phyloP scores from a whole-genome alignment of 2,888 invertebrate species.

The Opisthograptis luteolata region DNA sequence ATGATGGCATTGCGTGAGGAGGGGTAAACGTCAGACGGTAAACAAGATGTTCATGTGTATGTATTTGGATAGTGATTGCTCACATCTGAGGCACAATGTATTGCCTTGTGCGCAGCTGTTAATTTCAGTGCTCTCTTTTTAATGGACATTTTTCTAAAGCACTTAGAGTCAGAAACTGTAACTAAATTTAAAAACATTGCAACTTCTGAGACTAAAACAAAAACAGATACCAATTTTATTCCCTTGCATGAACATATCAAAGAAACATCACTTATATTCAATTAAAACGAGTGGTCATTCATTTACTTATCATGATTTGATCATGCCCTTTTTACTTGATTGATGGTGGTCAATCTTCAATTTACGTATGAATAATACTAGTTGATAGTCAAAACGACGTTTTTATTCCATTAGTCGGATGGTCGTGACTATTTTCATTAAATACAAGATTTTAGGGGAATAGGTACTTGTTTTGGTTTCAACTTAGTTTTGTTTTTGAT shows the following conservation, averaged over 20 bases:
- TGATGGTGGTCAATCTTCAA: constrained; percentile 70
- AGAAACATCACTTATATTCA: constrained; percentile 65
- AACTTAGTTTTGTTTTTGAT: constrained; percentile 1
- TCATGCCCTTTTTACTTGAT: constrained; percentile 78
- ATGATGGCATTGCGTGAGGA: constrained; percentile 76
- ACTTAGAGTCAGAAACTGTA: too few relatives aligned
- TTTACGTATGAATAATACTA: constrained; percentile 69
- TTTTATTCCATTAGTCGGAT: constrained; percentile 61
- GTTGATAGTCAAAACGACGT: constrained; percentile 53
- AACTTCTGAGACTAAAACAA: too few relatives aligned
- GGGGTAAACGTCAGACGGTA: constrained; percentile 64
- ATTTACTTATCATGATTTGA: constrained; percentile 80
- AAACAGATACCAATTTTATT: background rate
- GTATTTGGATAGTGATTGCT: constrained; percentile 24
- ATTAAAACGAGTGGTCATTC: constrained; percentile 77
- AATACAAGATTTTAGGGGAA: constrained; percentile 16
- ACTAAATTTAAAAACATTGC: too few relatives aligned
- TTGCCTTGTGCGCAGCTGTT: background rate
- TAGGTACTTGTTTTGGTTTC: constrained; percentile 10
- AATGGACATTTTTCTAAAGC: too few relatives aligned
- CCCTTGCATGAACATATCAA: constrained; percentile 4
- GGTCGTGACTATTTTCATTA: constrained; percentile 44
- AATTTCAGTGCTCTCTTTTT: too few relatives aligned
- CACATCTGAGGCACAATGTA: background rate
- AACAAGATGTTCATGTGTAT: constrained; percentile 68